Percentiles rank a stretch among this genome's conserved stretches.
phyloP scores from a whole-genome alignment of 1,140 invertebrate genomes.

The Homalodisca vitripennis region DNA sequence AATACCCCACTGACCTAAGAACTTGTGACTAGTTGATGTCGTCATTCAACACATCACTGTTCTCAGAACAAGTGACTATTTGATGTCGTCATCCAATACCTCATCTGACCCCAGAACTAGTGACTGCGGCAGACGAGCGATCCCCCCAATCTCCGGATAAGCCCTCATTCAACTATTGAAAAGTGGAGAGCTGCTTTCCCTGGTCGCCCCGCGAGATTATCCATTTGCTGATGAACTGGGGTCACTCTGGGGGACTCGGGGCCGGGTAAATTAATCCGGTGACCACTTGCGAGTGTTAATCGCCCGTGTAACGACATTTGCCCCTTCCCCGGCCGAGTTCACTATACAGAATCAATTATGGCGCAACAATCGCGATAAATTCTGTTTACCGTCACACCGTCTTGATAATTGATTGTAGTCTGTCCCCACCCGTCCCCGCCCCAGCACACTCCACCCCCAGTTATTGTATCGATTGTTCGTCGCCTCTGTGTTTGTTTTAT shows the following conservation, averaged over 20 bases:
- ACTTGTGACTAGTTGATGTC: too few relatives aligned
- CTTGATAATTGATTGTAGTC: conserved; percentile 17
- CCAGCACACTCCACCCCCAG: too few relatives aligned
- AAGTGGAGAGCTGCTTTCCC: too few relatives aligned
- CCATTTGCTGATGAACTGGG: conserved; percentile 30
- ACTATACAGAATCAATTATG: conserved; percentile 27
- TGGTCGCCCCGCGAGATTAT: not conserved
- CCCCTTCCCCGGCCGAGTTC: not conserved
- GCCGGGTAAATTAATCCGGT: conserved; percentile 28
- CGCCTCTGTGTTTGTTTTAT: too few relatives aligned
- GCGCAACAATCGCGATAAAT: conserved; percentile 25
- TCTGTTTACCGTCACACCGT: conserved; percentile 23
- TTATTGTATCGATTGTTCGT: too few relatives aligned
- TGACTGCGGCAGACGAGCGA: too few relatives aligned
- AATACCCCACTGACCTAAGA: too few relatives aligned
- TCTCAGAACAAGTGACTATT: too few relatives aligned
- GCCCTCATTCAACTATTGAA: conserved; percentile 10
- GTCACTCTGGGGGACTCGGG: not conserved
- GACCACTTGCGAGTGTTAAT: conserved; percentile 35
- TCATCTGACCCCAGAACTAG: too few relatives aligned
- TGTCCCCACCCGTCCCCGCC: not conserved
- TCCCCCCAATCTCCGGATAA: conserved; percentile 1
- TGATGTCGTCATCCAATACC: too few relatives aligned
- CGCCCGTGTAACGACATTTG: conserved; percentile 29
- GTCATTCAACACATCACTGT: too few relatives aligned